A percentile compares a stretch with the other conserved stretches of the same genome.
Evolutionary conservation across 2,888 invertebrate species (phyloP).

Genomic region (Mellilla xanthometata): DNA sequence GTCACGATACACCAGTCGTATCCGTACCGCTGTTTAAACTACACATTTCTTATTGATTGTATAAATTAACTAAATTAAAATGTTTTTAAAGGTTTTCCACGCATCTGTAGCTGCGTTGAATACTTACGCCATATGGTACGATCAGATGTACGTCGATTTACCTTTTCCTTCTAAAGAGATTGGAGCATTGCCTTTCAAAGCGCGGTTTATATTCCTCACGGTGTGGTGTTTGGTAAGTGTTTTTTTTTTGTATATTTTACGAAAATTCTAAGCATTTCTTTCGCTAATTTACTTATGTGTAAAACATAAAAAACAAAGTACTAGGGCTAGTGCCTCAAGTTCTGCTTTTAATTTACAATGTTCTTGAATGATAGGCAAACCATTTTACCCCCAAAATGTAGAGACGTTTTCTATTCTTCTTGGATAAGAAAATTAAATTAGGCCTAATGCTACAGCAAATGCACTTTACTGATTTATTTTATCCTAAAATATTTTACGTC

Average conservation of each 20-base stretch:
- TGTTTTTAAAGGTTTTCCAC: constrained; percentile 48
- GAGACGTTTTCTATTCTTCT: too few species aligned
- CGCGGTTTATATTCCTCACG: constrained; percentile 56
- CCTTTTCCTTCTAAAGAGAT: constrained; percentile 48
- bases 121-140: constrained; percentile 55
- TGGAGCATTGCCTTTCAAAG: constrained; percentile 50
- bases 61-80: background rate
- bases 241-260: background rate
- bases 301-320: too few species aligned
- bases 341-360: too few species aligned
- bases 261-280: too few species aligned
- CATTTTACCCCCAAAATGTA: too few species aligned
- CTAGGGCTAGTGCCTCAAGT: too few species aligned
- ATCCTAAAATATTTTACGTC: too few species aligned
- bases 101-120: constrained; percentile 46
- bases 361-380: too few species aligned
- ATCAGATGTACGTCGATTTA: constrained; percentile 56
- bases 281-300: too few species aligned
- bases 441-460: too few species aligned
- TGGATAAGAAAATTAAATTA: too few species aligned
- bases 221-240: constrained; percentile 66
- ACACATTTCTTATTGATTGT: background rate
- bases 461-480: too few species aligned
- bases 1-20: constrained; percentile 4
- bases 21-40: background rate